Conservation (phyloP, 2,888 invertebrate genomes). For the Dicyrtoma fusca region DNA sequence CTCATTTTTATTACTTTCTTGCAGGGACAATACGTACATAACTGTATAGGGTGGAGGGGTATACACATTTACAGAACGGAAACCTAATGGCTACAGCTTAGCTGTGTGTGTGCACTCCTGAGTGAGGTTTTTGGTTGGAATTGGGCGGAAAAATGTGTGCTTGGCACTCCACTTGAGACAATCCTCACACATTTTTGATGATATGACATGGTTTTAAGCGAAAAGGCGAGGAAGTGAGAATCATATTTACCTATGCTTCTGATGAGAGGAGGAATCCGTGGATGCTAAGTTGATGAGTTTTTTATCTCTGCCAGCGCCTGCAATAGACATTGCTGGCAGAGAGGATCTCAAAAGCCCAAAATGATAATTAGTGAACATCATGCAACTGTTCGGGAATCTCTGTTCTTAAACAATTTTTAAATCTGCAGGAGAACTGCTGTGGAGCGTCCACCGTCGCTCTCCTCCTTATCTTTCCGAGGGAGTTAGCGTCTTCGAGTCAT, state of each 20-base stretch:
- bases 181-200: too few relatives aligned
- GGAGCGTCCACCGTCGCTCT: background rate
- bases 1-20: too few relatives aligned
- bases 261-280: slow-evolving; percentile 36
- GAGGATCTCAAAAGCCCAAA: slow-evolving; percentile 54
- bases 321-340: slow-evolving; percentile 53
- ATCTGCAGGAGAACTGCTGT: background rate
- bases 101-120: too few relatives aligned
- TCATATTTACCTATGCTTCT: slow-evolving; percentile 28
- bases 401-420: background rate
- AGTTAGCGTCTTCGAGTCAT: background rate
- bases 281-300: slow-evolving; percentile 46
- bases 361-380: slow-evolving; percentile 55
- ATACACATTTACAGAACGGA: too few relatives aligned
- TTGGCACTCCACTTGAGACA: too few relatives aligned
- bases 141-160: too few relatives aligned
- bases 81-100: too few relatives aligned
- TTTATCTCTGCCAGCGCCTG: slow-evolving; percentile 54
- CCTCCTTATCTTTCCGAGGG: too few relatives aligned
- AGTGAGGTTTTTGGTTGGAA: too few relatives aligned
- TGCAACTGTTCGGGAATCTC: slow-evolving; percentile 8
- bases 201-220: too few relatives aligned
- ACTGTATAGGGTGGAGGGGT: too few relatives aligned
- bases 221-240: background rate
- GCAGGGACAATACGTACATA: too few relatives aligned